phyloP scores from a whole-genome alignment of 2,113 vertebrate species.

The Heterochromis multidens region DNA sequence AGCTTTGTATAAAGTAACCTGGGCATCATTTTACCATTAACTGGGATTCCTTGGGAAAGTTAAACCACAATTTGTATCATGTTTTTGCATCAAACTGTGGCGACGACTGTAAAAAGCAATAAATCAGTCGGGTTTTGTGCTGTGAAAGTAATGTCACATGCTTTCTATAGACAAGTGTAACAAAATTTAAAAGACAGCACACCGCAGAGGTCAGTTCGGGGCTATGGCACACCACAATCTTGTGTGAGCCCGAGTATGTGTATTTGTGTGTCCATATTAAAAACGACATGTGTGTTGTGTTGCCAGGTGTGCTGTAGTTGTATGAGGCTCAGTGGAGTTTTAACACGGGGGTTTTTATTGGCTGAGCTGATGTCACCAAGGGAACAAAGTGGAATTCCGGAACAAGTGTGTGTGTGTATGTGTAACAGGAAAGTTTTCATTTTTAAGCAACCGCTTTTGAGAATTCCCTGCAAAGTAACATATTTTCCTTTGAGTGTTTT shows the following conservation, averaged over 20 bases:
- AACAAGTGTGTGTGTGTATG: background rate
- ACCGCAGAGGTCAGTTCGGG: background rate
- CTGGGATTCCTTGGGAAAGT: background rate
- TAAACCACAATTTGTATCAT: background rate
- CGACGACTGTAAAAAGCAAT: background rate
- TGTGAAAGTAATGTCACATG: background rate
- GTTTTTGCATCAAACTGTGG: background rate
- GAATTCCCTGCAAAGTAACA: background rate
- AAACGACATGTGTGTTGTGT: constrained; percentile 57
- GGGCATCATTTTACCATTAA: background rate
- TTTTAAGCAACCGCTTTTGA: background rate
- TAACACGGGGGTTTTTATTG: constrained; percentile 58
- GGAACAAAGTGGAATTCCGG: constrained; percentile 65
- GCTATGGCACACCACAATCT: background rate
- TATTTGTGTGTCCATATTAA: constrained; percentile 35
- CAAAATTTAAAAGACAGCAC: constrained; percentile 8
- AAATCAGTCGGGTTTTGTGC: background rate
- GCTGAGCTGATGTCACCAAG: constrained; percentile 60
- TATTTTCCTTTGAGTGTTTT: background rate
- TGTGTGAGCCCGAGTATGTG: constrained; percentile 14
- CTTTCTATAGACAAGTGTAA: background rate
- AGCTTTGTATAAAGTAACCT: background rate
- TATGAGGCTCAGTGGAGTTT: constrained; percentile 65
- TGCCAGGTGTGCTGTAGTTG: constrained; percentile 64
- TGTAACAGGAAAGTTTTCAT: background rate